These are phyloP conservation scores for Spea bombifrons DNA, from an alignment of 2,113 vertebrate genomes.

Conservation along the genomic window DNA sequence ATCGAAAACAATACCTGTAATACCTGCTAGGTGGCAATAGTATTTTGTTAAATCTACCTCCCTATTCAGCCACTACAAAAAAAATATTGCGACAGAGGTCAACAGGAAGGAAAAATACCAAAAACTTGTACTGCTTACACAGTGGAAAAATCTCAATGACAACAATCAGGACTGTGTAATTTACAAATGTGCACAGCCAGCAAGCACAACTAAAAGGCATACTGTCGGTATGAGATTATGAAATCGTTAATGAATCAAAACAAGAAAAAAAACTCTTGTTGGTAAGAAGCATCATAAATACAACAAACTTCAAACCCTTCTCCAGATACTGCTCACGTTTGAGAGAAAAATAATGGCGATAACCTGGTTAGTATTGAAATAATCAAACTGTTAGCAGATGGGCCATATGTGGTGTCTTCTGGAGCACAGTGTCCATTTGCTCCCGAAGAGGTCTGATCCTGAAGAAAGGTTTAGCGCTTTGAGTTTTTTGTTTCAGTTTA, in stretches of 20 bases:
- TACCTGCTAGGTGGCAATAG: too few species aligned
- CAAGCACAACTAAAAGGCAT: not conserved
- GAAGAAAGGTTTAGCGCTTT: not conserved
- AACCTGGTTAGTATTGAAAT: too few species aligned
- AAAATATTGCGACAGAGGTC: too few species aligned
- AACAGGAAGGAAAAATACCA: too few species aligned
- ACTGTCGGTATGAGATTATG: not conserved
- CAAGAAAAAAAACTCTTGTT: too few species aligned
- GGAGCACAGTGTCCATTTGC: not conserved
- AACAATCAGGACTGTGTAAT: not conserved
- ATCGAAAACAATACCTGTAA: too few species aligned
- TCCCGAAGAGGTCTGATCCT: not conserved
- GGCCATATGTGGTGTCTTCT: too few species aligned
- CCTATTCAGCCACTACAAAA: too few species aligned
- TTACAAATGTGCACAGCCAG: not conserved
- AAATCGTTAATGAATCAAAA: not conserved
- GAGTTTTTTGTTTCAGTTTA: not conserved
- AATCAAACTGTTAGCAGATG: too few species aligned
- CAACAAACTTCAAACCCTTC: not conserved
- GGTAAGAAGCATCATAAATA: not conserved
- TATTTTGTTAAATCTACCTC: too few species aligned
- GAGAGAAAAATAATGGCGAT: not conserved
- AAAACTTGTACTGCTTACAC: too few species aligned
- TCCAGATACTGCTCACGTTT: not conserved
- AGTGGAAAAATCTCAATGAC: too few species aligned